phyloP scores from a whole-genome alignment of 1,140 invertebrate species.

The Aphelenchoides avenae region DNA sequence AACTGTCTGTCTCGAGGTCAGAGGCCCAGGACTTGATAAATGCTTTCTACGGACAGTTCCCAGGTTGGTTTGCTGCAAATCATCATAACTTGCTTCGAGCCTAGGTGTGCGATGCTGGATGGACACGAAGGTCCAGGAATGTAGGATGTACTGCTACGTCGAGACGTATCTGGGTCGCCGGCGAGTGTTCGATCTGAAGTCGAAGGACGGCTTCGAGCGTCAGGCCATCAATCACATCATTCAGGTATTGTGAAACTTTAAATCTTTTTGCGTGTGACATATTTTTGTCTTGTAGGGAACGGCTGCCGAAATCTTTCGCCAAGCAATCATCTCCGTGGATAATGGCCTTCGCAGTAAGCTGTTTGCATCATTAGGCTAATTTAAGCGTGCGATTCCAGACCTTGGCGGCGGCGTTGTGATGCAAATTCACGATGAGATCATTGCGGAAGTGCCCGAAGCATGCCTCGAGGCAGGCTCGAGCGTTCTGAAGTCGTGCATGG shows the following conservation, averaged over 20 bases:
- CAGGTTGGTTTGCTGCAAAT: conserved; percentile 61
- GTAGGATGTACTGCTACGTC: conserved; percentile 72
- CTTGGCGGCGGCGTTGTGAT: conserved; percentile 70
- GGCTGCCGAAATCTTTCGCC: conserved; percentile 87
- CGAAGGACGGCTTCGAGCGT: conserved; percentile 70
- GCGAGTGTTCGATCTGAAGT: conserved; percentile 67
- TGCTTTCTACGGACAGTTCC: conserved; percentile 77
- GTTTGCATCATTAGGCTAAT: conserved; percentile 5
- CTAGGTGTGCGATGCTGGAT: conserved; percentile 68
- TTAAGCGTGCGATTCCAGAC: conserved; percentile 12
- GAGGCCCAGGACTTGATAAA: conserved; percentile 76
- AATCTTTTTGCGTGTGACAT: no score
- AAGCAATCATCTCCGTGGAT: conserved; percentile 77
- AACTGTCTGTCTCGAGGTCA: conserved; percentile 73
- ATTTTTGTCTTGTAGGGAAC: no score
- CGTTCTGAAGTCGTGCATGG: background rate
- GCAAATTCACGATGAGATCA: conserved; percentile 90
- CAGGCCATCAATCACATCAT: conserved; percentile 90
- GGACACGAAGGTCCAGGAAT: conserved; percentile 68
- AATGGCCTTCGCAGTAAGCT: conserved; percentile 39
- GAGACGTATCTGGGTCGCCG: conserved; percentile 75
- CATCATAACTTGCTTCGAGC: background rate
- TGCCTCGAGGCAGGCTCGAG: background rate
- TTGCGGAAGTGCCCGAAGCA: conserved; percentile 74
- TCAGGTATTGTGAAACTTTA: conserved; percentile 63